Evolutionary conservation across 2,797 vertebrate species (phyloP), one percentile per base, ranked within the genome.

Genomic region (Sebastes jordani): DNA sequence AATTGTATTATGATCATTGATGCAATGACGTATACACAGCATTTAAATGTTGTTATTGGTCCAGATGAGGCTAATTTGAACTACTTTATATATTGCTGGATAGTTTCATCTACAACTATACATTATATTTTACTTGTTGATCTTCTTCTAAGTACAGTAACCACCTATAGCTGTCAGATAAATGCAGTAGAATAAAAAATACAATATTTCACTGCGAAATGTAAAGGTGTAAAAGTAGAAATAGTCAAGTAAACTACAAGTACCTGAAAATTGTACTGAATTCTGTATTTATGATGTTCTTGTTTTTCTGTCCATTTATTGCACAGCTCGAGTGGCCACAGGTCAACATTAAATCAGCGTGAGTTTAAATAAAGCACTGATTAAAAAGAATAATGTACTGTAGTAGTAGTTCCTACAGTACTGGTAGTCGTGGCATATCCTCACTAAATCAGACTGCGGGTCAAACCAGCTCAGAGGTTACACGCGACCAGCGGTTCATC

Each of bases 401-500:
- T 88, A 62, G 32, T 11, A 11, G 36, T 54, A 20, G 65, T 64
- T 73, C 61, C 46, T 69, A 69, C 78, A 84, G 83, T 66, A 74
- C 70, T 68, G 78, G 75, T 42, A 78, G 81, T 82, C 63, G 80
- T 80, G 54, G 71, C 61, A 78, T 76, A 77, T 76, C 79, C 75
- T 76, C 84, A 90, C 80, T 91, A 82, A 93, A 92, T 94, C 88
- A 93, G 80, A 71, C 64, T 16, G 38, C 78, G 61, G 89, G 80
- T 86, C 79, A 62, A n/a, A 22, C 42, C 76, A 56, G 42, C 81
- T 80, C 85, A 85, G 76, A 78, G 88, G 83, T 64, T 75, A 81
- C 87, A 88, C 86, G 83, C 82, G 83, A 91, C 91, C 82, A 63
- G 80, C 34, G 25, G 69, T 89, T 91, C 89, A 93, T 94, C 93